Evolutionary conservation across 2,797 vertebrate species (phyloP), one percentile per base, ranked within the genome.

Genomic region (Leptodactylus fallax): DNA sequence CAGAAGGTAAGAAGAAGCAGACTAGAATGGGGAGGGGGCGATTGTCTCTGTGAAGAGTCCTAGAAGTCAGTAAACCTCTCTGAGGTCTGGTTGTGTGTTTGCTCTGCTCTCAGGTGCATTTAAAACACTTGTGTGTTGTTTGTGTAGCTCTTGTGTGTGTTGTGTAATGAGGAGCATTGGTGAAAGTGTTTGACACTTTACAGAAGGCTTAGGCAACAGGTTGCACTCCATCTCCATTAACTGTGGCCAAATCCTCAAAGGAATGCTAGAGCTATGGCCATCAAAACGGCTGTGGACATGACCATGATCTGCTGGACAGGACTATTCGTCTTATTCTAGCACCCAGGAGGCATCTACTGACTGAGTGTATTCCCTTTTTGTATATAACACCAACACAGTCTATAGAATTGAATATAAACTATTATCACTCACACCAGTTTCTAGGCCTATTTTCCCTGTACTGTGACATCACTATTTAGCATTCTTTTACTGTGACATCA

Each of bases 61-160:
- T 60, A 88, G 55, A 85, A 27, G 49, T 86, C 25, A 60, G 87
- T 78, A 82, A 89, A 89, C 12, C 78, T 36, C 72, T 36, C 58
- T 82, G 6, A 51, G 53, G n/a, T 53, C 49, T 27, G 1, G 3
- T 45, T 19, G 67, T 82, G 87, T 86, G 74, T 89, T 88, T 88
- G 78, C 19, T 45, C 11, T 77, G 51, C 83, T 67, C 87, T 88
- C 17, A 21, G 63, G 27, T 23, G 47, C 51, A n/a, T 81, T 85
- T 76, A 47, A 69, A 47, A 74, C 60, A 65, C 87, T 88, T 86
- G 21, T 86, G 84, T 27, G 67, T 27, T 67, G 45, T 82, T 77
- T 85, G 65, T 61, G 27, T 23, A 85, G 83, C 78, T 67, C 83
- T 85, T 23, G 21, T 65, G 58, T 65, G 21, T 49, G 23, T 83